Conservation (phyloP, 2,797 vertebrate genomes). For the Paratrypauchen microcephalus region DNA sequence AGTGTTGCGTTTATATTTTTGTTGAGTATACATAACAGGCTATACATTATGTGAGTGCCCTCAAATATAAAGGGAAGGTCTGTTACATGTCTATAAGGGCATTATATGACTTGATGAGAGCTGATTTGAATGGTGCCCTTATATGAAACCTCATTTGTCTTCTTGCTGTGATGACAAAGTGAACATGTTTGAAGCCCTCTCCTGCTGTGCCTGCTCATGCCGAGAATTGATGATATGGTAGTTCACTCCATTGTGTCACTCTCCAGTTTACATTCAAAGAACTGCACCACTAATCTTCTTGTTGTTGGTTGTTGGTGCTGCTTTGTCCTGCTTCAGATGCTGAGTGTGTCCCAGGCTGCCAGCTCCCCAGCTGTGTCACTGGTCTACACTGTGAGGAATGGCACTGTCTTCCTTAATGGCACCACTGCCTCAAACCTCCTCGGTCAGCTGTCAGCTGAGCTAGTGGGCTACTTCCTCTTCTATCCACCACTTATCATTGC, state of each 20-base stretch:
- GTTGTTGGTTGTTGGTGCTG: slow-evolving; percentile 5
- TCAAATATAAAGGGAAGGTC: neutral
- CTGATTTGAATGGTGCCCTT: slow-evolving; percentile 52
- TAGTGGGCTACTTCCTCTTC: slow-evolving; percentile 97
- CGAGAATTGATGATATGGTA: slow-evolving; percentile 12
- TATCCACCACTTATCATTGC: slow-evolving; percentile 93
- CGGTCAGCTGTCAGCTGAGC: slow-evolving; percentile 90
- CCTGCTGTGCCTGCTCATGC: slow-evolving; percentile 5
- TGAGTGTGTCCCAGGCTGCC: slow-evolving; percentile 83
- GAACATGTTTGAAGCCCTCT: slow-evolving; percentile 26
- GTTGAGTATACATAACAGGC: neutral
- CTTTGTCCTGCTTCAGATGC: slow-evolving; percentile 76
- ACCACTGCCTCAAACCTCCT: slow-evolving; percentile 91
- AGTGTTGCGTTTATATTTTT: too few species aligned
- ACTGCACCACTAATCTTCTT: slow-evolving; percentile 9
- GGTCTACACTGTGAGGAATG: slow-evolving; percentile 91
- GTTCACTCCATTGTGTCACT: slow-evolving; percentile 11
- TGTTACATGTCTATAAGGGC: slow-evolving; percentile 30
- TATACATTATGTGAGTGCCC: neutral
- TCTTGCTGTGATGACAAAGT: slow-evolving; percentile 26
- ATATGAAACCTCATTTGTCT: slow-evolving; percentile 44
- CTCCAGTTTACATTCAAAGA: slow-evolving; percentile 1
- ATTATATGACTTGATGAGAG: slow-evolving; percentile 53
- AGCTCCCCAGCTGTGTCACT: slow-evolving; percentile 87
- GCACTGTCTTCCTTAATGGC: slow-evolving; percentile 87